Evolutionary conservation across 2,113 vertebrate genomes (phyloP).

Genomic region (Puntigrus tetrazona): DNA sequence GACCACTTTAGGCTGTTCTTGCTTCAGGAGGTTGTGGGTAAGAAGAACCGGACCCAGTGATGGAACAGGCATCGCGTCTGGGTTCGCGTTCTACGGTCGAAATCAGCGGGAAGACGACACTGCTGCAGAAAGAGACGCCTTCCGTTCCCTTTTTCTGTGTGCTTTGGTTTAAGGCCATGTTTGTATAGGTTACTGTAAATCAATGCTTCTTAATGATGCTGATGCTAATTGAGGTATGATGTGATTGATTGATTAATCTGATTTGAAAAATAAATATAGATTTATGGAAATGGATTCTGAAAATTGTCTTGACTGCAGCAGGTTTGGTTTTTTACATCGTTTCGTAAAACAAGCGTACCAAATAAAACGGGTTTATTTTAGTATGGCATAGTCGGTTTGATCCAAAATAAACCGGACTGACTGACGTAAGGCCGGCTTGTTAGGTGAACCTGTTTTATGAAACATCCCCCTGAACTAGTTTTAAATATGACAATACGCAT

Average conservation of each 20-base stretch:
- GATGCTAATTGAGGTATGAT: slow-evolving; percentile 63
- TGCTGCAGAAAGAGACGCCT: slow-evolving; percentile 40
- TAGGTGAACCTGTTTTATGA: no score
- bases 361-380: no score
- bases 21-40: slow-evolving; percentile 30
- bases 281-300: slow-evolving; percentile 53
- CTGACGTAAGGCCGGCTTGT: no score
- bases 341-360: no score
- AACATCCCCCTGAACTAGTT: no score
- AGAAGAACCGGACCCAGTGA: neutral
- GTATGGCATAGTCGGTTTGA: no score
- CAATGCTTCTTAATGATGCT: slow-evolving; percentile 61
- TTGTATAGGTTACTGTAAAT: slow-evolving; percentile 60
- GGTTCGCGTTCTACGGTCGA: neutral
- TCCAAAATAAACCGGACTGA: no score
- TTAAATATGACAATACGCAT: no score
- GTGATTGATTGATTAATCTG: slow-evolving; percentile 64
- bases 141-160: slow-evolving; percentile 33
- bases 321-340: neutral
- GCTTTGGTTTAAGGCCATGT: slow-evolving; percentile 56
- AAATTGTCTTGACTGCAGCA: slow-evolving; percentile 41
- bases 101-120: slow-evolving; percentile 13
- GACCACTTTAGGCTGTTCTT: slow-evolving; percentile 27
- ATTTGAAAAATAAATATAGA: slow-evolving; percentile 65
- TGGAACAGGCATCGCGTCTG: neutral